A percentile compares a stretch with the other conserved stretches of the same genome.
Evolutionary conservation across 2,888 invertebrate genomes (phyloP).

Genomic region (Zeuzera pyrina): DNA sequence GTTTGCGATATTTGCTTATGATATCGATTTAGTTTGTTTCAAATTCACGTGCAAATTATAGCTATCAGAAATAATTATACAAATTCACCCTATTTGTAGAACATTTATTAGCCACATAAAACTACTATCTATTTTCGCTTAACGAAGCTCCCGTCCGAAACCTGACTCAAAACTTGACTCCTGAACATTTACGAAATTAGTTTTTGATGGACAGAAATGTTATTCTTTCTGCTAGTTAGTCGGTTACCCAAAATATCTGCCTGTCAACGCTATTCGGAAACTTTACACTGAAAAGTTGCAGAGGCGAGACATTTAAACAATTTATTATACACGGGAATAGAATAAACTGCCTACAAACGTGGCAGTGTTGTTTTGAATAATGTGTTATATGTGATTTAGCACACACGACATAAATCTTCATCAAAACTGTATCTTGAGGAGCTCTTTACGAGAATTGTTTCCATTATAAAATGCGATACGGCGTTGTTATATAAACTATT

Average conservation of each 20-base stretch:
- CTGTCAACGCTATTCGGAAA: conserved; percentile 50
- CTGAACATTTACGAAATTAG: conserved; percentile 36
- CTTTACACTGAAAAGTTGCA: conserved; percentile 58
- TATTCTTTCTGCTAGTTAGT: conserved; percentile 48
- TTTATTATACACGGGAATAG: conserved; percentile 49
- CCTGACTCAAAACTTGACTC: conserved; percentile 18
- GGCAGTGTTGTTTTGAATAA: conserved; percentile 39
- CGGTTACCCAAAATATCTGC: conserved; percentile 45
- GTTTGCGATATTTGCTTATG: no score
- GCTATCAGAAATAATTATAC: no score
- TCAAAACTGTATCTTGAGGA: conserved; percentile 33
- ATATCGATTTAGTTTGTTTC: no score
- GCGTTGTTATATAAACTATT: no score
- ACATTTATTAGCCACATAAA: conserved; percentile 2
- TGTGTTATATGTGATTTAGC: conserved; percentile 42
- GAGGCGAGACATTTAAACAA: conserved; percentile 31
- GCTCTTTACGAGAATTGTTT: conserved; percentile 22
- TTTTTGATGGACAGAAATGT: conserved; percentile 54
- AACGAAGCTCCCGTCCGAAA: conserved; percentile 22
- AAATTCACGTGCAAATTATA: no score
- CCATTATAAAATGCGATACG: conserved; percentile 20
- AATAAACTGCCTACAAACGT: conserved; percentile 21
- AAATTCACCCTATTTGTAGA: no score
- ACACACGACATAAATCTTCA: conserved; percentile 49
- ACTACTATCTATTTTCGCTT: conserved; percentile 11